Evolutionary conservation across 2,797 vertebrate species (phyloP), one percentile per base, ranked within the genome.

Genomic region (Sebastolobus alascanus): DNA sequence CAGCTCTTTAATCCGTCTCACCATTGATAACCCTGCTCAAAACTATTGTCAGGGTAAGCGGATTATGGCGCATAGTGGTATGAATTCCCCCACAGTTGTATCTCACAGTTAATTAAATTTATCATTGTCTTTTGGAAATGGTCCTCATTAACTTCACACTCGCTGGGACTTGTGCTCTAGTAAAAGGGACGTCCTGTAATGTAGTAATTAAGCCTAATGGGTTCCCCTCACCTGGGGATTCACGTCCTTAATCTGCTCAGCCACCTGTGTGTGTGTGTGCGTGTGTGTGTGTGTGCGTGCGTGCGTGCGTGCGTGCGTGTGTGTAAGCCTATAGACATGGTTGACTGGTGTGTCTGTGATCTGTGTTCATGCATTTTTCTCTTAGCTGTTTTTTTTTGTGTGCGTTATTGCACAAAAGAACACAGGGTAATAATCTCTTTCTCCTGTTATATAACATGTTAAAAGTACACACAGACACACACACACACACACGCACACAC

Each of bases 51-150:
- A 68, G 81, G 82, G 81, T 89, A 90, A 94, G 89, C 64, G 87
- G 91, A 93, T 94, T 95, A 92, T 85, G 37, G 67, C 18, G 60
- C 78, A 60, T 74, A 86, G 88, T 46, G 66, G 73, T 77, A 82
- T 87, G 87, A 90, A 88, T 92, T 87, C 83, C 83, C 65, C 71
- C 54, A 61, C 90, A 84, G 88, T 85, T 78, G 83, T 86, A 86
- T 91, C 92, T 91, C 84, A 77, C 86, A 77, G 85, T 92, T 95
- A 94, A 95, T 96, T 95, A 93, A 94, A 96, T 94, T 82, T 77
- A 87, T 94, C 87, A 93, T 93, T 94, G 91, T 95, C 92, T 94
- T 89, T 50, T 66, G 59, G 75, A 83, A 83, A 92, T 81, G 79
- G 80, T 71, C 85, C 73, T 87, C 66, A 33, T 75, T 88, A 77